These are phyloP conservation scores for Steatocranus sp. DNA, from an alignment of 2,797 vertebrate species.

Conservation along the genomic window DNA sequence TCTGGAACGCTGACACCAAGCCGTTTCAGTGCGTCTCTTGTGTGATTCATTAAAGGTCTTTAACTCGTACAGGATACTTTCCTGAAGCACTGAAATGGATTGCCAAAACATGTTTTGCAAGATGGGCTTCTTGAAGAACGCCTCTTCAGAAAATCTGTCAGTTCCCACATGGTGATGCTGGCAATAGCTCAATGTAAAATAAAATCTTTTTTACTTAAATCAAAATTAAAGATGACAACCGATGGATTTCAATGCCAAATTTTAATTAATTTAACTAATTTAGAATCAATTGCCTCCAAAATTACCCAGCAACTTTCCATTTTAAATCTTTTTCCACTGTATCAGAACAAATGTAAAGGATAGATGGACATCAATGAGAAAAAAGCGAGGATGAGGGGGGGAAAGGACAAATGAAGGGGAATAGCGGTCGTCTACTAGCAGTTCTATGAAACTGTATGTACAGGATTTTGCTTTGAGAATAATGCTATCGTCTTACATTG, in stretches of 20 bases:
- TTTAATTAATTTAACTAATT: not conserved
- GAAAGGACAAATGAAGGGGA: not conserved
- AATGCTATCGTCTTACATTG: fast-evolving
- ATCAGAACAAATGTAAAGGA: not conserved
- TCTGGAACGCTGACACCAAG: not conserved
- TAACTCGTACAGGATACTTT: not conserved
- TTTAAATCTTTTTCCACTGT: not conserved
- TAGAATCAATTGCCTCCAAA: not conserved
- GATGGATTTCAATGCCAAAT: not conserved
- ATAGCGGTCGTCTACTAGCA: not conserved
- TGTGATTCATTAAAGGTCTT: not conserved
- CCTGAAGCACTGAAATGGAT: not conserved
- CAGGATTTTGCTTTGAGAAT: not conserved
- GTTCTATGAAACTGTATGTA: not conserved
- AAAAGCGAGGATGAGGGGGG: fast-evolving
- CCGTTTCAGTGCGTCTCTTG: not conserved
- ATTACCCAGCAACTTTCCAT: not conserved
- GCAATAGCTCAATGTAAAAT: not conserved
- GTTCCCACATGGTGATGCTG: not conserved
- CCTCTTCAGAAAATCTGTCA: not conserved
- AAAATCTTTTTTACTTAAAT: not conserved
- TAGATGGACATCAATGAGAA: not conserved
- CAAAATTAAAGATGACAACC: not conserved
- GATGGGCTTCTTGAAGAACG: not conserved
- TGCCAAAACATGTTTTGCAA: not conserved